These are phyloP conservation scores for Phthorimaea operculella DNA, from an alignment of 1,140 invertebrate species.

Conservation along the genomic window DNA sequence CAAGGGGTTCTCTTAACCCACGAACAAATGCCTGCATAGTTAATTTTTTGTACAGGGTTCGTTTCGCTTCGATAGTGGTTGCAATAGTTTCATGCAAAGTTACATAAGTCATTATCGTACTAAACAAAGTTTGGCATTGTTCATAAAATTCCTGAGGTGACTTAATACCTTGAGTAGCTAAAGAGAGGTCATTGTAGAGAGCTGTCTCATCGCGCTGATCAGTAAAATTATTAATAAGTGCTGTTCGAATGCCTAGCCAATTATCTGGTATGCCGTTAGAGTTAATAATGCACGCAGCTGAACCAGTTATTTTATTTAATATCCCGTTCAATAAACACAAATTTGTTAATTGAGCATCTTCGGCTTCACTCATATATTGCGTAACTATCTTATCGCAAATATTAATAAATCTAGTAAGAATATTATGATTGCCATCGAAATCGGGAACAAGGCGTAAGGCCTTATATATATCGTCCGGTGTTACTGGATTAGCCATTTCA, in stretches of 20 bases:
- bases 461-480: neutral
- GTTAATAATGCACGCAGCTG: neutral
- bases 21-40: slow-evolving; percentile 3
- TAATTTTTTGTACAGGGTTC: neutral
- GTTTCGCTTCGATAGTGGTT: too few species aligned
- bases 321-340: slow-evolving; percentile 7
- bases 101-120: slow-evolving; percentile 5
- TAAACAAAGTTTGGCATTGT: slow-evolving; percentile 1
- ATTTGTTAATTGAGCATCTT: neutral
- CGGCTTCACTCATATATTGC: neutral
- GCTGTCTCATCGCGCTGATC: slow-evolving; percentile 6
- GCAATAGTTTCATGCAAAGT: neutral
- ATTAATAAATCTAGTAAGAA: slow-evolving; percentile 6
- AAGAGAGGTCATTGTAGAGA: neutral
- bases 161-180: neutral
- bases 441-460: slow-evolving; percentile 1
- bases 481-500: neutral
- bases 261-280: slow-evolving; percentile 5
- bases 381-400: slow-evolving; percentile 1
- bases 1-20: slow-evolving; percentile 2
- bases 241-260: slow-evolving; percentile 4
- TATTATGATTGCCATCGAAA: slow-evolving; percentile 5
- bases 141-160: slow-evolving; percentile 4
- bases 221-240: slow-evolving; percentile 4
- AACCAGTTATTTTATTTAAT: slow-evolving; percentile 5